Percentiles rank a stretch among this genome's conserved stretches.
Evolutionary conservation across 2,888 invertebrate genomes (phyloP).

Genomic region (Lissonota sp.): DNA sequence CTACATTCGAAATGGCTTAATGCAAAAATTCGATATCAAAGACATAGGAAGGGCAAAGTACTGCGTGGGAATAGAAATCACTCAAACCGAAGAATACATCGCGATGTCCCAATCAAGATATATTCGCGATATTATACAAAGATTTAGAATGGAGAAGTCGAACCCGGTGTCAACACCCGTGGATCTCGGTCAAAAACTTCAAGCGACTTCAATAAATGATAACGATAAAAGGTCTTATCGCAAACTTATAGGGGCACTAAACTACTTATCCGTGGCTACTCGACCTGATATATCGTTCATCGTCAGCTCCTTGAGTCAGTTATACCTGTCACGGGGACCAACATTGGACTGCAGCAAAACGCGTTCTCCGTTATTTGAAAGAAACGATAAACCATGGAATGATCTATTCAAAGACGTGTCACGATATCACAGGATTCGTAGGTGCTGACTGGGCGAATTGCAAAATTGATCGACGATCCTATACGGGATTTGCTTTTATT

Average conservation of each 20-base stretch:
- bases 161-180: slow-evolving; percentile 69
- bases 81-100: slow-evolving; percentile 3
- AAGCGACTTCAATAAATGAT: neutral
- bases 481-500: slow-evolving; percentile 60
- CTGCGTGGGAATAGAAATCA: slow-evolving; percentile 70
- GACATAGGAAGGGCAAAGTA: slow-evolving; percentile 63
- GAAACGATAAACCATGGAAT: slow-evolving; percentile 9
- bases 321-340: slow-evolving; percentile 2
- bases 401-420: neutral
- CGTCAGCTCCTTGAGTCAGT: slow-evolving; percentile 50
- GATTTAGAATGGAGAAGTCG: slow-evolving; percentile 69
- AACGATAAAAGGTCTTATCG: slow-evolving; percentile 22
- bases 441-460: slow-evolving; percentile 46
- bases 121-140: slow-evolving; percentile 65
- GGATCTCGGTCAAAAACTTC: neutral
- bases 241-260: slow-evolving; percentile 47
- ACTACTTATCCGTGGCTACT: slow-evolving; percentile 46
- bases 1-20: slow-evolving; percentile 42
- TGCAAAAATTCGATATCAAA: slow-evolving; percentile 58
- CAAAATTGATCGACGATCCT: slow-evolving; percentile 31
- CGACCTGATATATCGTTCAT: slow-evolving; percentile 57
- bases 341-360: slow-evolving; percentile 48
- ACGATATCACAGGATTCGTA: slow-evolving; percentile 10
- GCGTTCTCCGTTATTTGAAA: slow-evolving; percentile 28
- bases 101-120: slow-evolving; percentile 65